These are phyloP conservation scores for Euphydryas editha DNA, from an alignment of 2,888 invertebrate species.

Conservation along the genomic window DNA sequence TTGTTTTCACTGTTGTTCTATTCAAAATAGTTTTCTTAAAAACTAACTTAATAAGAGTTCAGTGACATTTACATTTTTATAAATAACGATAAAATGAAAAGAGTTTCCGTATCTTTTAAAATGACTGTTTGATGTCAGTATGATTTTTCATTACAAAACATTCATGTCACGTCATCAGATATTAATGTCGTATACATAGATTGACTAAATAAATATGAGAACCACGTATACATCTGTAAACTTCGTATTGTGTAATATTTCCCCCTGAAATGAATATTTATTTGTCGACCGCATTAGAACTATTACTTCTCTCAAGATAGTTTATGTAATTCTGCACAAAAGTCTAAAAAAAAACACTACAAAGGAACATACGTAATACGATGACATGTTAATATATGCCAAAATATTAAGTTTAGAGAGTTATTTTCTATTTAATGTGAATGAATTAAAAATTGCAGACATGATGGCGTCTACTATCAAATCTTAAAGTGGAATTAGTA, in stretches of 20 bases:
- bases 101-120: too few relatives aligned
- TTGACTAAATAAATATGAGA: constrained; percentile 48
- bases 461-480: constrained; percentile 11
- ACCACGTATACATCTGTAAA: constrained; percentile 54
- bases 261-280: constrained; percentile 64
- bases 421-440: background rate
- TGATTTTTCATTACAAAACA: too few relatives aligned
- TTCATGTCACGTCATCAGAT: constrained; percentile 3
- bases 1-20: too few relatives aligned
- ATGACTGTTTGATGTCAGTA: too few relatives aligned
- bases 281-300: constrained; percentile 73
- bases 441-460: constrained; percentile 16
- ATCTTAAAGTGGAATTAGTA: too few relatives aligned
- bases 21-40: too few relatives aligned
- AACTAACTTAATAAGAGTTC: too few relatives aligned
- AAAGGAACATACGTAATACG: too few relatives aligned
- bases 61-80: too few relatives aligned
- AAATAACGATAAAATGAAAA: too few relatives aligned
- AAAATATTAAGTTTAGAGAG: background rate
- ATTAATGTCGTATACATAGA: background rate
- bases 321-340: constrained; percentile 65
- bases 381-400: background rate
- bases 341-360: background rate
- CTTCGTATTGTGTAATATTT: constrained; percentile 69
- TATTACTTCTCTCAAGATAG: constrained; percentile 73